Base-by-base conservation (phyloP, 2,888 invertebrate species). In the Cheilosia vulpina region DNA sequence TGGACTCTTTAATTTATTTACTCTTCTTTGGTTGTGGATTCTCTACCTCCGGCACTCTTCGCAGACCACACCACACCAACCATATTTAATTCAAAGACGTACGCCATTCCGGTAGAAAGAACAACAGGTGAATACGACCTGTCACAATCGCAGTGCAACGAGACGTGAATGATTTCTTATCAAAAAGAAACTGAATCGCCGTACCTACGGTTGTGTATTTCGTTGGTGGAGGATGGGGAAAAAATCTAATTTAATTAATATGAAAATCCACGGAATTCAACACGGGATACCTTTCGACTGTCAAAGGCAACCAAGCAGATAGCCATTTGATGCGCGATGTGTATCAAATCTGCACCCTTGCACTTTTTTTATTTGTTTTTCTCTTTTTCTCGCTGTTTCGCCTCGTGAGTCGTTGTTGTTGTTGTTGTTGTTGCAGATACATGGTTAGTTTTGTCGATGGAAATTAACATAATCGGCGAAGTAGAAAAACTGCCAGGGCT, bases 91-190 rank as follows among this genome's bases (percentile, higher is more conserved):
- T 58, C 62, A 62, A 57, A 77, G 80, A 85, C 80, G 75, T 85
- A 85, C 80, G 80, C 84, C 80, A 85, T 85, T 80, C 80, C 72
- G 58, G 47, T 58, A 75, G 69, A 50, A 71, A 75, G 66, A 76
- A 85, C 85, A 85, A 85, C 85, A 85, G 85, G 85, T 85, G 85
- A 85, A 85, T 85, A 71, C 76, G 57, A 80, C 60, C 85, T 85
- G 85, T 85, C 80, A 87, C 87, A 87, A 79, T 87, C 78, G 75
- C 73, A 84, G 87, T 81, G 87, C 88, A 88, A 84, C 88, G 82
- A 88, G 78, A 85, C 87, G 88, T 87, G 83, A 87, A 87, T 87
- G 87, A 87, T 87, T 87, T 87, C 87, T 87, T 79, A 77, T 85
- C 85, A 85, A 80, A 82, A 31, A 7, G 24, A 58, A 60, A 78